Conservation (phyloP, 2,888 invertebrate species). For the Cybosia mesomella region DNA sequence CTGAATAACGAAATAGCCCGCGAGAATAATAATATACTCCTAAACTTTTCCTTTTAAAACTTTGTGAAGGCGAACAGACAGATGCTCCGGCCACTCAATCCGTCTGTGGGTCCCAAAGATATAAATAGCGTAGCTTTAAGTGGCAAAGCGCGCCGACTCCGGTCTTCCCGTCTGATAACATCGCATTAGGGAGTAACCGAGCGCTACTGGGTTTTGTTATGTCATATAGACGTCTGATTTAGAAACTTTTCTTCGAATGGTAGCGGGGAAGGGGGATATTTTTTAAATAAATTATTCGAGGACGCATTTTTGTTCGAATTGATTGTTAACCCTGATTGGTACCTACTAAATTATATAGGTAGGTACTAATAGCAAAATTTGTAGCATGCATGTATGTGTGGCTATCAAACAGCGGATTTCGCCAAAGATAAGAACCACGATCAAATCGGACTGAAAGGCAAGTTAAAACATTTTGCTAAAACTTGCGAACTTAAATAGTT, state of each 20-base stretch:
- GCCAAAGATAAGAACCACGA: too few relatives aligned
- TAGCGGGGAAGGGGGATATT: not conserved
- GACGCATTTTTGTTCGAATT: not conserved
- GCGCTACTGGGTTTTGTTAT: slow-evolving; percentile 83
- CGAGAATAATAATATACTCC: slow-evolving; percentile 13
- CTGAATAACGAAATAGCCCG: not conserved
- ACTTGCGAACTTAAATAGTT: too few relatives aligned
- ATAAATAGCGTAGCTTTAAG: slow-evolving; percentile 84
- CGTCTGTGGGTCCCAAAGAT: slow-evolving; percentile 69
- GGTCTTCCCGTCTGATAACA: slow-evolving; percentile 80
- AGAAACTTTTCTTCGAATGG: slow-evolving; percentile 31
- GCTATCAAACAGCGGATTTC: not conserved
- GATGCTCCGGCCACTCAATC: slow-evolving; percentile 73
- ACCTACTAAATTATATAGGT: too few relatives aligned
- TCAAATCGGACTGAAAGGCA: too few relatives aligned
- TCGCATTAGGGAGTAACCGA: slow-evolving; percentile 81
- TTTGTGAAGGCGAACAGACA: slow-evolving; percentile 56
- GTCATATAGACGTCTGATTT: slow-evolving; percentile 52
- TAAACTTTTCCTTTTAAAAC: slow-evolving; percentile 29
- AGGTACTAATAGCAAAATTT: too few relatives aligned
- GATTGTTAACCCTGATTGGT: not conserved
- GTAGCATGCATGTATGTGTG: not conserved
- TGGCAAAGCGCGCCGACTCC: slow-evolving; percentile 81
- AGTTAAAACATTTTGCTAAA: too few relatives aligned
- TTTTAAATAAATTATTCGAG: not conserved